Conservation (phyloP, 2,888 invertebrate species). For the Druceiella hillmani region DNA sequence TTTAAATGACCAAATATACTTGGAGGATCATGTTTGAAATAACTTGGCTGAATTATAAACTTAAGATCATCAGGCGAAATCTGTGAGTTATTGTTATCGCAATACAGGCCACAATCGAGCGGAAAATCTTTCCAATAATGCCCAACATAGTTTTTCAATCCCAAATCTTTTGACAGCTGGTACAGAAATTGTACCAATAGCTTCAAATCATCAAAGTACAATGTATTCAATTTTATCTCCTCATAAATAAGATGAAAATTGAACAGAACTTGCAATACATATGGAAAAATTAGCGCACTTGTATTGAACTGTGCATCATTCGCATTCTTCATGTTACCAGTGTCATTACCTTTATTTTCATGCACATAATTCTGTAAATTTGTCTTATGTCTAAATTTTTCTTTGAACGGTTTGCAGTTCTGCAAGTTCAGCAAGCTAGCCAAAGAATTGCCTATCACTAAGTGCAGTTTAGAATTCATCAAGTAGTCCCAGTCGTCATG, state of each 20-base stretch:
- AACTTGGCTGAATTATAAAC: constrained; percentile 55
- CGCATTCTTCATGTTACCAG: constrained; percentile 23
- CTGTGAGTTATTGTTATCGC: constrained; percentile 40
- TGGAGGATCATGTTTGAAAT: constrained; percentile 59
- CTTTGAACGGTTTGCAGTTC: constrained; percentile 14
- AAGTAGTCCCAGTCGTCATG: constrained; percentile 80
- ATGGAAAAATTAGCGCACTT: constrained; percentile 64
- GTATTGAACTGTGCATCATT: constrained; percentile 47
- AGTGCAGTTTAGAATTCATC: constrained; percentile 54
- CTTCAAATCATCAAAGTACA: constrained; percentile 61
- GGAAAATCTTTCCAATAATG: constrained; percentile 89
- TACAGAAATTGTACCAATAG: constrained; percentile 66
- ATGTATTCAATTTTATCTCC: constrained; percentile 77
- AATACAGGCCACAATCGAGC: constrained; percentile 43
- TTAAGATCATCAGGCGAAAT: constrained; percentile 53
- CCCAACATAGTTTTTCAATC: constrained; percentile 62
- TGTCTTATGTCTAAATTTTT: constrained; percentile 12
- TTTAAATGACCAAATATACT: constrained; percentile 68
- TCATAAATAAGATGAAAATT: constrained; percentile 86
- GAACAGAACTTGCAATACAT: constrained; percentile 69
- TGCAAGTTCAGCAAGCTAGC: constrained; percentile 40
- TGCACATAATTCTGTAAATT: constrained; percentile 9
- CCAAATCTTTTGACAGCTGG: constrained; percentile 72
- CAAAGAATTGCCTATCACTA: constrained; percentile 39
- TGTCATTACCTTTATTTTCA: constrained; percentile 12